phyloP scores from a whole-genome alignment of 2,113 vertebrate species.

The Spea bombifrons region DNA sequence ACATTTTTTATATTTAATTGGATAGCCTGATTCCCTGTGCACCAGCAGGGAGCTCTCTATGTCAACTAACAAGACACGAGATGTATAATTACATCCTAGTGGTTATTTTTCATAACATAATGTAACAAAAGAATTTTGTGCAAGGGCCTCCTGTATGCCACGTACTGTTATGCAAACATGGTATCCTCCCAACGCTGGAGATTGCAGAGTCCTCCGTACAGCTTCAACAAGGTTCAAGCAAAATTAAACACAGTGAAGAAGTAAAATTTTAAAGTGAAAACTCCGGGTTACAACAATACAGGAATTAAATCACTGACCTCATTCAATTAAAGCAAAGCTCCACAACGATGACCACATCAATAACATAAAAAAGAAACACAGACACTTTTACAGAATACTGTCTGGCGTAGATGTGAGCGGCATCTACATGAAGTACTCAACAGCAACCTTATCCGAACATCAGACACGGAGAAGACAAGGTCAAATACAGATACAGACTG shows the following conservation, averaged over 20 bases:
- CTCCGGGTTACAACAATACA: background rate
- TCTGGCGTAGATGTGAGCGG: conserved; percentile 3
- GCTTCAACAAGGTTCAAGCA: background rate
- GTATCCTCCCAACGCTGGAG: too few species aligned
- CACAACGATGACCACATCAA: background rate
- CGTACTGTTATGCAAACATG: too few species aligned
- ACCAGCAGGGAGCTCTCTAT: too few species aligned
- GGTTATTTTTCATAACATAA: too few species aligned
- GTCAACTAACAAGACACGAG: too few species aligned
- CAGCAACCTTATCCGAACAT: background rate
- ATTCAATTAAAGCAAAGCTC: background rate
- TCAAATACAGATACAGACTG: background rate
- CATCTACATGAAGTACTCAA: conserved; percentile 4
- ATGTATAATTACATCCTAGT: too few species aligned
- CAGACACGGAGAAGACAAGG: conserved; percentile 9
- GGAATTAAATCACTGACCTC: background rate
- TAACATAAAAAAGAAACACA: conserved; percentile 4
- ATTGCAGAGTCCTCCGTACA: too few species aligned
- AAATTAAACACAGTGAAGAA: conserved; percentile 23
- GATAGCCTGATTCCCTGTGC: too few species aligned
- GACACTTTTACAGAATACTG: conserved; percentile 18
- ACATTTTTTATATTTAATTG: too few species aligned
- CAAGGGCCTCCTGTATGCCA: too few species aligned
- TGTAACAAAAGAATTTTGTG: too few species aligned
- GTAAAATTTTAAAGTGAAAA: background rate